Evolutionary conservation across 2,888 invertebrate species (phyloP).

Genomic region (Pemphredon lugubris): DNA sequence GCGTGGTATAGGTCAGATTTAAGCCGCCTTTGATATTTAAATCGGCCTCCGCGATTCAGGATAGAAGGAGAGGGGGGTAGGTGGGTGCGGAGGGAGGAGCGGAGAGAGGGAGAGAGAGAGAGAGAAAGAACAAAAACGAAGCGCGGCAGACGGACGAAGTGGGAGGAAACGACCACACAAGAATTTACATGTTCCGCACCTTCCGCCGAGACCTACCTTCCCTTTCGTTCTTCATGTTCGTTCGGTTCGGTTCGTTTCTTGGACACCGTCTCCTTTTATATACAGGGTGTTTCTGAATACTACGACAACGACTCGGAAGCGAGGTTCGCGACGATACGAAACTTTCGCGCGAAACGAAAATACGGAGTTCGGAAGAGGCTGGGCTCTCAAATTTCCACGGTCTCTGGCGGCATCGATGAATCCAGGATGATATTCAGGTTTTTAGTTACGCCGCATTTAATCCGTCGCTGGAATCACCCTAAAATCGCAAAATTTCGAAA

Average conservation of each 20-base stretch:
- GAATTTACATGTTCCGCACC: slow-evolving; percentile 77
- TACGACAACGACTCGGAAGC: too few relatives aligned
- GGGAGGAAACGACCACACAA: slow-evolving; percentile 77
- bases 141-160: slow-evolving; percentile 61
- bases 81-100: slow-evolving; percentile 45
- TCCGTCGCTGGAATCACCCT: too few relatives aligned
- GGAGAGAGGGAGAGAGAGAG: slow-evolving; percentile 44
- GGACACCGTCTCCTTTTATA: slow-evolving; percentile 45
- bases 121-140: too few relatives aligned
- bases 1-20: slow-evolving; percentile 81
- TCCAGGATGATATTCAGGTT: too few relatives aligned
- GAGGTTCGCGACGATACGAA: too few relatives aligned
- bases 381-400: too few relatives aligned
- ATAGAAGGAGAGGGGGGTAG: slow-evolving; percentile 48
- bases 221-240: slow-evolving; percentile 31
- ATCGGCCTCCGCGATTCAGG: slow-evolving; percentile 69
- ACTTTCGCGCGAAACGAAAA: too few relatives aligned
- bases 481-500: too few relatives aligned
- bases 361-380: too few relatives aligned
- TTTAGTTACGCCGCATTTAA: too few relatives aligned
- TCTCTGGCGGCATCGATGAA: too few relatives aligned
- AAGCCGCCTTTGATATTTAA: slow-evolving; percentile 81
- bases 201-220: slow-evolving; percentile 52
- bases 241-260: slow-evolving; percentile 43
- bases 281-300: too few relatives aligned